Conservation (phyloP, 2,888 invertebrate species). For the Trichogramma dendrolimi region DNA sequence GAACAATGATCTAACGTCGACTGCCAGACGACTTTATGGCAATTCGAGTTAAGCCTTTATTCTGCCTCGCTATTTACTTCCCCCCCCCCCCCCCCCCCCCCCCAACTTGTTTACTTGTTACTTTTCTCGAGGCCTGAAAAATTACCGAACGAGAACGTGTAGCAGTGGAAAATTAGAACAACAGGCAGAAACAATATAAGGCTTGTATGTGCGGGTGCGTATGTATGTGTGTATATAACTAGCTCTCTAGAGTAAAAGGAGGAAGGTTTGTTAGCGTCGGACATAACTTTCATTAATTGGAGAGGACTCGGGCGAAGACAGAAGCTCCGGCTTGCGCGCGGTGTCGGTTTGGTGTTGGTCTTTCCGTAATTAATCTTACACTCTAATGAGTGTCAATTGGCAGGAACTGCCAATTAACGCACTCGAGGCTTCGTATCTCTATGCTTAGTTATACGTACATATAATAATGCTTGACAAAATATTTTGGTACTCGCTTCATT, state of each 20-base stretch:
- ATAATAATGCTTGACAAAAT: no score
- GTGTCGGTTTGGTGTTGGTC: conserved; percentile 12
- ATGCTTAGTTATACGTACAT: background rate
- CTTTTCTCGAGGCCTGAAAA: no score
- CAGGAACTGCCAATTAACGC: conserved; percentile 47
- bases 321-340: conserved; percentile 27
- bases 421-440: conserved; percentile 28
- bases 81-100: no score
- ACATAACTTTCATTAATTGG: conserved; percentile 48
- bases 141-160: no score
- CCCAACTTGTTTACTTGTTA: no score
- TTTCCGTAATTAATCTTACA: conserved; percentile 45
- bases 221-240: no score
- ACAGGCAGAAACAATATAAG: background rate
- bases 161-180: background rate
- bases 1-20: no score
- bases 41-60: no score
- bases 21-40: no score
- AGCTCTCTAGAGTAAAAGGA: conserved; percentile 9
- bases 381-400: conserved; percentile 48
- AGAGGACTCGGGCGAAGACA: conserved; percentile 39
- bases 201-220: background rate
- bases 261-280: conserved; percentile 44
- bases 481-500: no score
- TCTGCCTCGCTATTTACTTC: no score